phyloP scores from a whole-genome alignment of 1,140 invertebrate species.

The Drosophila fuyamai region DNA sequence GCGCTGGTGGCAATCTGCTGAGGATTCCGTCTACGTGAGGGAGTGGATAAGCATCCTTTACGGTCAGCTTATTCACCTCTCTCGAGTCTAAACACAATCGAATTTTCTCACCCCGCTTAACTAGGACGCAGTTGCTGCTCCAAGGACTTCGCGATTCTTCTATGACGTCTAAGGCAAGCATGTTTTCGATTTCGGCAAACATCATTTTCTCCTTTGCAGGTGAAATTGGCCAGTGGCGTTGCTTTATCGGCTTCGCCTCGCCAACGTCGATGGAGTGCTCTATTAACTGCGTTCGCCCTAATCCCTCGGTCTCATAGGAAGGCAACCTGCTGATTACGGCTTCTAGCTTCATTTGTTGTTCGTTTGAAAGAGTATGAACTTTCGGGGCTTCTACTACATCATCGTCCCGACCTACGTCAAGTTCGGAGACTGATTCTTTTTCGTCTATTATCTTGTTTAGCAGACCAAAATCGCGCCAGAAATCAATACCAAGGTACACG shows the following conservation, averaged over 20 bases:
- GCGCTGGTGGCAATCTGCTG: neutral
- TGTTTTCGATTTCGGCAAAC: constrained; percentile 12
- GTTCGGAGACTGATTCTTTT: neutral
- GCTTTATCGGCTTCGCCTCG: constrained; percentile 6
- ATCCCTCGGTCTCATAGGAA: constrained; percentile 1
- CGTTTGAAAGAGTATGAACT: too few species aligned
- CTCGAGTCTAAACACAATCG: neutral
- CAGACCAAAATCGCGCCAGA: constrained; percentile 1
- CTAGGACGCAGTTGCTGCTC: constrained; percentile 32
- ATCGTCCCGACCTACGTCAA: constrained; percentile 5
- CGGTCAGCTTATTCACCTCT: neutral
- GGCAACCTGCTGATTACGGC: neutral
- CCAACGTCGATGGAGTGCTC: constrained; percentile 20
- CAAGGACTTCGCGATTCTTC: constrained; percentile 29
- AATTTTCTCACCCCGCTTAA: constrained; percentile 7
- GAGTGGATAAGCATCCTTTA: neutral
- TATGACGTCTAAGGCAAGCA: neutral
- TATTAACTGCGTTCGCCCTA: constrained; percentile 16
- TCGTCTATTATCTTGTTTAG: neutral
- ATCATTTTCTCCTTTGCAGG: constrained; percentile 15
- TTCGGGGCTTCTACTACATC: neutral
- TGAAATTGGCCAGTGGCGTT: constrained; percentile 33
- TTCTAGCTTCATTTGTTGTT: neutral
- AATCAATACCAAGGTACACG: constrained; percentile 1
- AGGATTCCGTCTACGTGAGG: neutral